These are phyloP conservation scores for Drosophila hydei DNA, from an alignment of 1,140 invertebrate genomes.

Conservation along the genomic window DNA sequence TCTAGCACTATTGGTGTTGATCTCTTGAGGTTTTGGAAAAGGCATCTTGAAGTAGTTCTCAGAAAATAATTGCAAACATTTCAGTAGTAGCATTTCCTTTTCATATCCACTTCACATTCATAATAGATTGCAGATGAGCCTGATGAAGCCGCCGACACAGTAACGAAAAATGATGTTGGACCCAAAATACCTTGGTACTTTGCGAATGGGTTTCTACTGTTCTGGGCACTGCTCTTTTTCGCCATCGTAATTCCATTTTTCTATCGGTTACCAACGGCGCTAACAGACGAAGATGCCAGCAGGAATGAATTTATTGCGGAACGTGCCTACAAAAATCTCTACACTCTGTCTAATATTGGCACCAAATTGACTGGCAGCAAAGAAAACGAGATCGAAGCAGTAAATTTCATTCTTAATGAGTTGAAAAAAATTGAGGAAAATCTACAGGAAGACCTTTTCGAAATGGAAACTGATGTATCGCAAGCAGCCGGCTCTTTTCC, in stretches of 20 bases:
- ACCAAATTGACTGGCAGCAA: conserved; percentile 87
- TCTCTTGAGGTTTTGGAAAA: too few relatives aligned
- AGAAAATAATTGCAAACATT: not conserved
- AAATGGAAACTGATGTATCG: conserved; percentile 68
- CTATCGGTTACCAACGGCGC: conserved; percentile 50
- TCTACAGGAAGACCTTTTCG: conserved; percentile 55
- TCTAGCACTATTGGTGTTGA: too few relatives aligned
- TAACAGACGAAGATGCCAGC: conserved; percentile 39
- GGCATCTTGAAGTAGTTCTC: too few relatives aligned
- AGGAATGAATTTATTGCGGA: conserved; percentile 64
- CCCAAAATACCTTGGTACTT: conserved; percentile 44
- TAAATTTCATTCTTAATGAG: conserved; percentile 84
- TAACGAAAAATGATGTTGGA: not conserved
- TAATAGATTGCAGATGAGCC: not conserved
- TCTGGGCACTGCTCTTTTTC: conserved; percentile 63
- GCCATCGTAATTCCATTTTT: conserved; percentile 64
- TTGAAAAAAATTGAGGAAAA: conserved; percentile 45
- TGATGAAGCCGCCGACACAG: not conserved
- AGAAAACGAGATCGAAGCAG: conserved; percentile 85
- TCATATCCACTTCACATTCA: not conserved
- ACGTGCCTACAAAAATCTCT: conserved; percentile 84
- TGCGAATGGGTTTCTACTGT: conserved; percentile 44
- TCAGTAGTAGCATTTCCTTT: too few relatives aligned
- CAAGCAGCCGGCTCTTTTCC: conserved; percentile 90
- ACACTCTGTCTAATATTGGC: conserved; percentile 88